A percentile compares a stretch with the other conserved stretches of the same genome.
Conservation (phyloP, 2,888 invertebrate genomes). For the Andricus quercusramuli region DNA sequence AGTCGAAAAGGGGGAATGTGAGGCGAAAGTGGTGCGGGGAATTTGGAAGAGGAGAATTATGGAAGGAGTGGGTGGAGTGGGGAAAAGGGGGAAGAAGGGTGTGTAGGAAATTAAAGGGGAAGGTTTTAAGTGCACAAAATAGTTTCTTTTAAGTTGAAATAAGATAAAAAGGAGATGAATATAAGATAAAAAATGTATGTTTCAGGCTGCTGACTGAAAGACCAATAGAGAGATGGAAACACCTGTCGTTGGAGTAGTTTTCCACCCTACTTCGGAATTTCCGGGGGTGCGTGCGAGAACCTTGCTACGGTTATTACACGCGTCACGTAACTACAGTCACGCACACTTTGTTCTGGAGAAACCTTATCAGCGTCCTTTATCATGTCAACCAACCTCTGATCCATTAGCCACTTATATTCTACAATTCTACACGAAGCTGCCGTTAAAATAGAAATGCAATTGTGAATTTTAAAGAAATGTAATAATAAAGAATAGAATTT, state of each 20-base stretch:
- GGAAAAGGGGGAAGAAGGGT: too few relatives aligned
- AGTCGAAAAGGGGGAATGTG: too few relatives aligned
- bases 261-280: slow-evolving; percentile 47
- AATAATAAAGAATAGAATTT: too few relatives aligned
- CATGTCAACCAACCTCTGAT: slow-evolving; percentile 74
- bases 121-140: too few relatives aligned
- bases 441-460: not conserved
- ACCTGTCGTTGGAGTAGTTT: slow-evolving; percentile 47
- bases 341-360: slow-evolving; percentile 66
- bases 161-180: slow-evolving; percentile 53
- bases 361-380: slow-evolving; percentile 75
- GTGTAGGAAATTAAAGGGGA: too few relatives aligned
- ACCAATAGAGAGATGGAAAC: slow-evolving; percentile 30
- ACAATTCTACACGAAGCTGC: slow-evolving; percentile 31
- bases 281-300: slow-evolving; percentile 71
- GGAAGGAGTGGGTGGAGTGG: too few relatives aligned
- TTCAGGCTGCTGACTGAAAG: slow-evolving; percentile 49
- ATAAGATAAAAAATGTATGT: slow-evolving; percentile 44
- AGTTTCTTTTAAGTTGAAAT: slow-evolving; percentile 40
- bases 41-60: too few relatives aligned
- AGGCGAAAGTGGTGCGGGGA: too few relatives aligned
- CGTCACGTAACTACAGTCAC: slow-evolving; percentile 75
- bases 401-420: slow-evolving; percentile 69
- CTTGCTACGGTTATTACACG: slow-evolving; percentile 77
- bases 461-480: not conserved